Base-by-base conservation (phyloP, 2,888 invertebrate genomes). In the Amphipyra tragopoginis region DNA sequence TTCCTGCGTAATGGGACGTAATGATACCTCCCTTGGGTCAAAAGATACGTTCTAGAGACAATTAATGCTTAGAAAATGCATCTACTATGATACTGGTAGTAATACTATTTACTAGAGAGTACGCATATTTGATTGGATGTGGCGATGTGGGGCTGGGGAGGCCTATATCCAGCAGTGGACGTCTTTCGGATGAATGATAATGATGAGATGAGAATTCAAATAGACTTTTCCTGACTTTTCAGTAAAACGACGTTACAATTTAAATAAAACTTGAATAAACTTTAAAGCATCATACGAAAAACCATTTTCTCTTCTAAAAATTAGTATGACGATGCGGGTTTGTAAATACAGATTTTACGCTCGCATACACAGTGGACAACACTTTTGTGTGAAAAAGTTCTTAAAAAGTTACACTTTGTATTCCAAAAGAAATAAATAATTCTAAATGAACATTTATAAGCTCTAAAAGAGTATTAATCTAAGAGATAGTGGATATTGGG, bases 1-100 rank as follows among this genome's bases (percentile, higher is more conserved):
- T 82, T 80, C 76, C 79, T 72, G 63, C 56, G 76, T 69, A 76
- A 67, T 73, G 68, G 69, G 55, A 63, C 61, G 64, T 71, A 55
- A 73, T 76, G 61, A 76, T 76, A 73, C 47, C 55, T 40, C 44
- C 45, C 51, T 42, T 15, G 43, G 64, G 54, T 61, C 62, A 67
- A 63, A 64, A 62, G 42, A 62, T 65, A 65, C 49, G 33, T 29
- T 21, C 40, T 57, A 56, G 9, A 51, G 53, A 40, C 56, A 72
- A 60, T 69, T 39, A 53, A 57, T 43, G 49, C 43, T 47, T 45
- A 45, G 44, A 29, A 58, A 59, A 63, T 57, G 57, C 57, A 61
- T 51, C 34, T 45, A 38, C 36, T 39, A 6, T 15, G 15, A 26
- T 43, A 45, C 26, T 5, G 21, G 38, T 50, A 21, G 21, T 39